Evolutionary conservation across 2,888 invertebrate species (phyloP).

Genomic region (Chromoteleia sp.): DNA sequence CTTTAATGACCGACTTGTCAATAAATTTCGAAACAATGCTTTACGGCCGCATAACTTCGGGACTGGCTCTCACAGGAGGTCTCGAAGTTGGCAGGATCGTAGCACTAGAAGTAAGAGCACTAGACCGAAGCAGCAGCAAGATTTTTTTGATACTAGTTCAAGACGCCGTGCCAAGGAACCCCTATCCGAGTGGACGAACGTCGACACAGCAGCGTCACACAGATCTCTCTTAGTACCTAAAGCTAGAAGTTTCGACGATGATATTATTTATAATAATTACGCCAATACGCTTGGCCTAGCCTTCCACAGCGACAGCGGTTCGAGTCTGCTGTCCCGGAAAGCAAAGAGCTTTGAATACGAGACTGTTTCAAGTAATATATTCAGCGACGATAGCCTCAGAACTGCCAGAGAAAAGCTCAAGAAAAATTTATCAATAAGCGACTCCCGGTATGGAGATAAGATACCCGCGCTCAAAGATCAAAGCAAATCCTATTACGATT

Average conservation of each 20-base stretch:
- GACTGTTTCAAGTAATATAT: constrained; percentile 81
- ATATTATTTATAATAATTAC: constrained; percentile 74
- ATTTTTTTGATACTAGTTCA: constrained; percentile 70
- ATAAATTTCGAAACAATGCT: constrained; percentile 77
- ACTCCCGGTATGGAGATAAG: constrained; percentile 82
- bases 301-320: constrained; percentile 39
- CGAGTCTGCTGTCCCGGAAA: constrained; percentile 72
- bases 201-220: constrained; percentile 66
- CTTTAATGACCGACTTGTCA: constrained; percentile 78
- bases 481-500: constrained; percentile 83
- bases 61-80: constrained; percentile 67
- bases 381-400: constrained; percentile 83
- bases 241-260: constrained; percentile 82
- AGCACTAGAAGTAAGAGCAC: constrained; percentile 63
- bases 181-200: constrained; percentile 49
- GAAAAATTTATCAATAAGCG: constrained; percentile 80
- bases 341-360: constrained; percentile 83
- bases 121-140: constrained; percentile 62
- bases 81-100: constrained; percentile 77
- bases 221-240: constrained; percentile 77
- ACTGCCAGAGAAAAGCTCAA: constrained; percentile 82
- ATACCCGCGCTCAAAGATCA: constrained; percentile 81
- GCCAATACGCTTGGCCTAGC: constrained; percentile 50
- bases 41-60: constrained; percentile 69
- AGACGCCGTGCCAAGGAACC: constrained; percentile 62